These are phyloP conservation scores for Oncorhynchus clarkii DNA, from an alignment of 2,113 vertebrate species.

Conservation along the genomic window DNA sequence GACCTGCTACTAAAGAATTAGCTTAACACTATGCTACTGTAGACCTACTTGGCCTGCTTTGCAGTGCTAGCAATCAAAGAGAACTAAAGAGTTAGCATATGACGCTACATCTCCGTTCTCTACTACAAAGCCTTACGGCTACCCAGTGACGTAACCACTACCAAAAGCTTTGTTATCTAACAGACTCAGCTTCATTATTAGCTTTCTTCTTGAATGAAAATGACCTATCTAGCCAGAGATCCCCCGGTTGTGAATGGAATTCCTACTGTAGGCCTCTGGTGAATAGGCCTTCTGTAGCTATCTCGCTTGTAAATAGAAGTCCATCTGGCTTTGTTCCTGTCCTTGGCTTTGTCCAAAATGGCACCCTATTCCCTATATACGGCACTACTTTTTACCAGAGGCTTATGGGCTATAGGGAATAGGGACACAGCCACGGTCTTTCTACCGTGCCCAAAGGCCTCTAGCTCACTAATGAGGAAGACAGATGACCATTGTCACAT, in stretches of 20 bases:
- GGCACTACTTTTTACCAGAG: too few species aligned
- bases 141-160: neutral
- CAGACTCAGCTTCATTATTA: neutral
- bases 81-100: neutral
- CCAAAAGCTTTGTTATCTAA: neutral
- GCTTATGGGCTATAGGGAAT: too few species aligned
- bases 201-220: neutral
- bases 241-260: neutral
- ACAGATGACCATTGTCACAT: neutral
- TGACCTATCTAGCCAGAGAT: neutral
- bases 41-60: too few species aligned
- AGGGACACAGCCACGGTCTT: too few species aligned
- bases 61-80: too few species aligned
- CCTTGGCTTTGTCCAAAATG: neutral
- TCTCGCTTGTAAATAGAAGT: neutral
- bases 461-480: neutral
- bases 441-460: neutral
- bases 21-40: too few species aligned
- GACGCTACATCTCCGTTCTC: neutral
- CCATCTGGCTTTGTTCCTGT: neutral
- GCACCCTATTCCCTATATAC: too few species aligned
- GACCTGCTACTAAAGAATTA: too few species aligned
- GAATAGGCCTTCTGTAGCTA: neutral
- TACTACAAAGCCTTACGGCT: neutral
- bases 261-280: neutral